Conservation (phyloP, 2,888 invertebrate genomes). For the Tanypteryx hageni region DNA sequence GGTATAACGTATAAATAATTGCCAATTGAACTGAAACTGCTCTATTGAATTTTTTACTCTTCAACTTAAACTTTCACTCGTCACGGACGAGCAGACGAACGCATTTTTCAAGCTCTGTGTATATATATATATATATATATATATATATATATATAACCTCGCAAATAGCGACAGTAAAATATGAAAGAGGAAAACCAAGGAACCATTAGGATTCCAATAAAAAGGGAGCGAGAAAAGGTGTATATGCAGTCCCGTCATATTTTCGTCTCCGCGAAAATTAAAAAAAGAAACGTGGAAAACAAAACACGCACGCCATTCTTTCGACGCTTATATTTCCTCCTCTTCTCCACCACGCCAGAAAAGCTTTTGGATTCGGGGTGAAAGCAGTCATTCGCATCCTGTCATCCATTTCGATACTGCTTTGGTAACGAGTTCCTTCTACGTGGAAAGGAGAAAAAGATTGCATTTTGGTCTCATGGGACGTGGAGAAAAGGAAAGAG, state of each 20-base stretch:
- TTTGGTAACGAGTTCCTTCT: background rate
- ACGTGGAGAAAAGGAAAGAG: no score
- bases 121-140: no score
- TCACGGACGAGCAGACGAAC: no score
- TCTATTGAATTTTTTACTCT: no score
- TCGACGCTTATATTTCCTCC: background rate
- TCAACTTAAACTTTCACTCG: no score
- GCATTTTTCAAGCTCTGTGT: no score
- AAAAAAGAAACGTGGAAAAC: background rate
- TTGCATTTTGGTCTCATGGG: background rate
- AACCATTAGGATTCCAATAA: background rate
- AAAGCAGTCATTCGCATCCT: slow-evolving; percentile 23
- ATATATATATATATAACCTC: background rate
- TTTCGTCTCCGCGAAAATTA: background rate
- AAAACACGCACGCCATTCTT: background rate
- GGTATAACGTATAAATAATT: no score
- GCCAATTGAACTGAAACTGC: no score
- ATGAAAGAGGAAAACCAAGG: background rate
- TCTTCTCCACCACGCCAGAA: background rate
- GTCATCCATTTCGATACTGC: slow-evolving; percentile 4
- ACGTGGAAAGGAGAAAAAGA: background rate
- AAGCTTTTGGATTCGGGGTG: background rate
- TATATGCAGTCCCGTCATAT: background rate
- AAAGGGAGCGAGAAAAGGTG: background rate
- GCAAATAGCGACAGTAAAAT: background rate